Evolutionary conservation across 2,888 invertebrate genomes (phyloP), one percentile per base, ranked within the genome.

Genomic region (Unio delphinus): DNA sequence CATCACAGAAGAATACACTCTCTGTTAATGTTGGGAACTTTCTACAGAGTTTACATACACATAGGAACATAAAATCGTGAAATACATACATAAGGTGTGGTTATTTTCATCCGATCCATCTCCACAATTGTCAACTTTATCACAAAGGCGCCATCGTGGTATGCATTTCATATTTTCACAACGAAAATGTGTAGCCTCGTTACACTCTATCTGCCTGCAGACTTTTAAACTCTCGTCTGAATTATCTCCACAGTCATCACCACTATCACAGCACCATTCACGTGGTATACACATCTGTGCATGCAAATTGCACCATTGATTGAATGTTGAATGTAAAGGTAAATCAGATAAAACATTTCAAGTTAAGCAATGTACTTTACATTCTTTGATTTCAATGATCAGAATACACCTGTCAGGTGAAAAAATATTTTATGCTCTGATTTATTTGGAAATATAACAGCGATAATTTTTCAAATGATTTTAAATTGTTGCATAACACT

Each of bases 101-200:
- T 83, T 77, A 66, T 82, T 80, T 67, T 89, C 89, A 75, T 89
- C 89, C 0, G 86, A 85, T n/a, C 92, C 93, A 89, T 95, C 96
- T 0, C 92, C 92, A 90, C 96, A 96, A 86, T 96, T 94, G 82
- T 93, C 91, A 66, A 92, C 91, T 54, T 94, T 95, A 91, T 96
- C 95, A 90, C 96, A 97, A 67, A 96, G 92, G 79, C 93, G 93
- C 86, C 87, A 88, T 56, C 76, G 78, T 1, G 83, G 85, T 68
- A 88, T 84, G 73, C 89, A 89, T 69, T 83, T 86, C 68, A 80
- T 76, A 71, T 88, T 88, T 61, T 82, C 66, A 72, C 89, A 89
- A n/a, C 83, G 75, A 78, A 88, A 89, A 30, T 81, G 79, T 5
- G 79, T 81, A 1, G 67, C 72, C 6, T 70, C 68, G 4, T 80